Evolutionary conservation across 2,888 invertebrate genomes (phyloP), one percentile per base, ranked within the genome.

Genomic region (Apocheima hispidaria): DNA sequence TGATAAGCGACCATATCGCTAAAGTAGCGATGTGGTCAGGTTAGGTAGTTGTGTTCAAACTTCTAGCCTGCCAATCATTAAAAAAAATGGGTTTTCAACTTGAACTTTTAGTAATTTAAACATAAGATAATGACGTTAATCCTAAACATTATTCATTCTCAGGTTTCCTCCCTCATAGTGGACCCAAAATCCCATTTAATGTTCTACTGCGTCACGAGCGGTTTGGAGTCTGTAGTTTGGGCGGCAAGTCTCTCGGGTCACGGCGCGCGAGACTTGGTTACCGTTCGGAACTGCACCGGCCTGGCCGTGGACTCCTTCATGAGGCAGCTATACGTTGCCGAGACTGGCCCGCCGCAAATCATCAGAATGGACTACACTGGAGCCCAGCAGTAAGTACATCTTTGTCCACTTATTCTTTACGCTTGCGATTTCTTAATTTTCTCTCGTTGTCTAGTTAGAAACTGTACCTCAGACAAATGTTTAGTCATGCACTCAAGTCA

Each of bases 311-410:
- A 96, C 82, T 77, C 91, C 0, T 93, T 94, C 63, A 67, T 72
- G 93, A 74, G 90, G 94, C 69, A 82, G 20, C 82, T 99, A 4
- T 99, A 97, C 79, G 97, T 96, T 89, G 94, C 95, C 0, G 97
- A 98, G 82, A 93, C 77, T 28, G 84, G 88, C 0, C 88, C 83
- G 18, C 84, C 81, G 50, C 80, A 86, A 7, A 84, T 95, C 33
- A 72, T 93, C 82, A 81, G 70, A 75, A 81, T 88, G 74, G 75
- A 83, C 50, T 87, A 88, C n/a, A 82, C 93, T 0, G 89, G 88
- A 0, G 74, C 77, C 5, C 68, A 65, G 1, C 69, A 77, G 90
- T 89, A 36, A 84, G 88, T 6, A 18, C 28, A 10, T 43, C 18
- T 6, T n/a, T 26, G 9, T 26, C 26, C 26, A 26, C 26, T 26